These are phyloP conservation scores for Pilophorus perplexus DNA, from an alignment of 2,888 invertebrate species.

Conservation along the genomic window DNA sequence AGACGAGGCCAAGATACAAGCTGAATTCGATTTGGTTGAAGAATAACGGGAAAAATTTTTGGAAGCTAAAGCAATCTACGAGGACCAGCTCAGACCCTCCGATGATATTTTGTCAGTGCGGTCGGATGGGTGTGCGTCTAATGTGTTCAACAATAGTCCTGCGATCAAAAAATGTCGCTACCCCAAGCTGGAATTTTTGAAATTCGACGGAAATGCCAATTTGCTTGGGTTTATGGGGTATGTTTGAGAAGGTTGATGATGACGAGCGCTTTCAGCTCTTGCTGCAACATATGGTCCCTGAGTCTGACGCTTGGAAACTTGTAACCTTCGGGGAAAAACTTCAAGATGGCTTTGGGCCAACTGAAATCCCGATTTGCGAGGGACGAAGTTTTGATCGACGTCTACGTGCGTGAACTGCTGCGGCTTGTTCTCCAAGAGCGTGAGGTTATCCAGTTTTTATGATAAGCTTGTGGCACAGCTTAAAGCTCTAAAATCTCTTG, in stretches of 20 bases:
- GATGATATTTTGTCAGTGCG: neutral
- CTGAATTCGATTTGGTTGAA: no score
- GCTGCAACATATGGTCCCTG: no score
- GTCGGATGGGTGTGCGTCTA: neutral
- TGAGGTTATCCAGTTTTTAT: constrained; percentile 37
- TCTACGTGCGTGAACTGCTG: constrained; percentile 49
- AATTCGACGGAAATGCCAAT: constrained; percentile 47
- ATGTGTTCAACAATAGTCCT: neutral
- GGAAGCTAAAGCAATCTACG: constrained; percentile 1
- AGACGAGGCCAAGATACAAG: no score
- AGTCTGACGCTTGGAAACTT: no score
- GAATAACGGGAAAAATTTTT: constrained; percentile 33
- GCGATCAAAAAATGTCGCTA: neutral
- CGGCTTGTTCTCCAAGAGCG: constrained; percentile 44
- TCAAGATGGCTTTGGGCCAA: no score
- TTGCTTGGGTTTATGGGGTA: constrained; percentile 49
- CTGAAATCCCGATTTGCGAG: no score
- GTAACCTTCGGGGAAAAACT: neutral
- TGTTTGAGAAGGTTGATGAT: no score
- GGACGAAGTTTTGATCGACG: no score
- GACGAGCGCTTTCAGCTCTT: no score
- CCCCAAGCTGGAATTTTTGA: constrained; percentile 44
- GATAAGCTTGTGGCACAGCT: constrained; percentile 50
- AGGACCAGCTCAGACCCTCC: no score
- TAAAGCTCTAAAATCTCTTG: neutral